Percentiles rank a stretch among this genome's conserved stretches.
phyloP scores from a whole-genome alignment of 2,888 invertebrate species.

The Cheilosia soror region DNA sequence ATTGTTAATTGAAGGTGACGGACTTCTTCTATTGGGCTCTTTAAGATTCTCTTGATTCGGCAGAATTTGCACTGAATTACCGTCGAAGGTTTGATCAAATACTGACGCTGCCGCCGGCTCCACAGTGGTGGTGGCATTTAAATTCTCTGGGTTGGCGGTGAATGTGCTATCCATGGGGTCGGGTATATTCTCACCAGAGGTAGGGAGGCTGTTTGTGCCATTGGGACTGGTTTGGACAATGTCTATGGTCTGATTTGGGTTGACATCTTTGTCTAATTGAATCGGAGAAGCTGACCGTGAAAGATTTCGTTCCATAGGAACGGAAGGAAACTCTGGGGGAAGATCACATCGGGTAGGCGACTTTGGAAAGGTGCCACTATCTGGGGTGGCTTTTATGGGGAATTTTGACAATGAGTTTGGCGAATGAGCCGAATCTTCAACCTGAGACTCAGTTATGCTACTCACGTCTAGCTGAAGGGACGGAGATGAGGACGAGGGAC shows the following conservation, averaged over 20 bases:
- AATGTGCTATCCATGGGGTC: conserved; percentile 58
- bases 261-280: background rate
- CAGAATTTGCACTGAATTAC: conserved; percentile 3
- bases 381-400: conserved; percentile 25
- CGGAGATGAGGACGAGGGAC: background rate
- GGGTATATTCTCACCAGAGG: background rate
- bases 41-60: background rate
- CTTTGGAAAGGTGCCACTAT: conserved; percentile 43
- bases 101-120: background rate
- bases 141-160: conserved; percentile 25
- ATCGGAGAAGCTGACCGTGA: background rate
- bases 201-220: background rate
- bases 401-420: conserved; percentile 23
- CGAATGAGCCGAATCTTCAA: background rate
- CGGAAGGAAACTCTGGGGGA: conserved; percentile 17
- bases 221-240: conserved; percentile 26
- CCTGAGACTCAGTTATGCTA: background rate
- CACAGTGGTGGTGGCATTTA: conserved; percentile 39
- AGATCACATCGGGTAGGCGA: conserved; percentile 21
- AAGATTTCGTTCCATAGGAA: background rate
- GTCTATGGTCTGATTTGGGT: conserved; percentile 24
- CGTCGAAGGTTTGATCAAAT: conserved; percentile 58
- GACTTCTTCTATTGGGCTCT: conserved; percentile 2
- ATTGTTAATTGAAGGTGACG: conserved; percentile 49
- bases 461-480: conserved; percentile 6